phyloP scores from a whole-genome alignment of 2,113 vertebrate species.

The Syngnathoides biaculeatus region DNA sequence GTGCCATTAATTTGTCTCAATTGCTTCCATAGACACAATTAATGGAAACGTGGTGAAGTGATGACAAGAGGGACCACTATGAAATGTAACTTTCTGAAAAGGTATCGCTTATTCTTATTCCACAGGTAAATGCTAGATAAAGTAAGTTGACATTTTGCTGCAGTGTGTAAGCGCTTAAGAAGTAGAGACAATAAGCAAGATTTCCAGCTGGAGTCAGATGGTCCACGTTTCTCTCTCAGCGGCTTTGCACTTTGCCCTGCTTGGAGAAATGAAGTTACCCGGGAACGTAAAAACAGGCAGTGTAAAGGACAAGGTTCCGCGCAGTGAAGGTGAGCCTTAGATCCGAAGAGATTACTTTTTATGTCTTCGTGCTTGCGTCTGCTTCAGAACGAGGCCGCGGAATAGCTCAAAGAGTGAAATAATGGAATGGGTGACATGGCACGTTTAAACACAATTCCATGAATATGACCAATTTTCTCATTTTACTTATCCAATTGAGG shows the following conservation, averaged over 20 bases:
- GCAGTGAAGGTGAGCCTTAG: neutral
- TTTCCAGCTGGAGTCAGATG: neutral
- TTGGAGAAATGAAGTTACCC: conserved; percentile 1
- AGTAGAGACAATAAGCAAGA: neutral
- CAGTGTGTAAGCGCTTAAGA: neutral
- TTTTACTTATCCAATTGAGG: conserved; percentile 46
- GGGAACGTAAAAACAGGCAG: neutral
- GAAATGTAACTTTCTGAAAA: conserved; percentile 18
- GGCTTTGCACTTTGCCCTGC: conserved; percentile 13
- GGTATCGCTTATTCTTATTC: neutral
- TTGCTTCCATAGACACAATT: no score
- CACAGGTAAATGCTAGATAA: neutral
- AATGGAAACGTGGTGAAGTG: conserved; percentile 4
- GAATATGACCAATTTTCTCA: neutral
- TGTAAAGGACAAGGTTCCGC: conserved; percentile 3
- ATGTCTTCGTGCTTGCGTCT: neutral
- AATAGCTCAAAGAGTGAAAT: neutral
- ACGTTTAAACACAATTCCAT: neutral
- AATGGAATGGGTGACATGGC: neutral
- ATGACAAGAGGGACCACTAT: conserved; percentile 15
- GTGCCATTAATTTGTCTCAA: no score
- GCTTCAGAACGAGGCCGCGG: neutral
- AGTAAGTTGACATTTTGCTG: neutral
- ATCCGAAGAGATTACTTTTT: neutral
- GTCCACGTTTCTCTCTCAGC: conserved; percentile 9